phyloP scores from a whole-genome alignment of 1,140 invertebrate genomes.

The Bombyx mori region ASM3026992v2 NC_085118.1:15470501-15471000 shows the following conservation, averaged over 20 bases:
- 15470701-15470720: constrained; percentile 72
- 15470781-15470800: constrained; percentile 65
- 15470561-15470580: no score
- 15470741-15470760: constrained; percentile 70
- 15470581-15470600: no score
- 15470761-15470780: constrained; percentile 68
- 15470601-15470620: no score
- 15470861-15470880: constrained; percentile 71
- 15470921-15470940: constrained; percentile 73
- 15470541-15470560: no score
- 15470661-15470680: constrained; percentile 21
- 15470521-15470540: no score
- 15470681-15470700: constrained; percentile 63
- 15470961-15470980: constrained; percentile 70
- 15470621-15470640: constrained; percentile 19
- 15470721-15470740: constrained; percentile 70
- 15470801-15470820: constrained; percentile 71
- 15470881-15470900: constrained; percentile 70
- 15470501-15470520: no score
- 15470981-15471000: constrained; percentile 72
- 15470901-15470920: constrained; percentile 73
- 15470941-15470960: constrained; percentile 73
- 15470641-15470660: constrained; percentile 71
- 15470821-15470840: constrained; percentile 46
- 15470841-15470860: constrained; percentile 65